Evolutionary conservation across 2,113 vertebrate species (phyloP).

Genomic region (Polypterus senegalus): DNA sequence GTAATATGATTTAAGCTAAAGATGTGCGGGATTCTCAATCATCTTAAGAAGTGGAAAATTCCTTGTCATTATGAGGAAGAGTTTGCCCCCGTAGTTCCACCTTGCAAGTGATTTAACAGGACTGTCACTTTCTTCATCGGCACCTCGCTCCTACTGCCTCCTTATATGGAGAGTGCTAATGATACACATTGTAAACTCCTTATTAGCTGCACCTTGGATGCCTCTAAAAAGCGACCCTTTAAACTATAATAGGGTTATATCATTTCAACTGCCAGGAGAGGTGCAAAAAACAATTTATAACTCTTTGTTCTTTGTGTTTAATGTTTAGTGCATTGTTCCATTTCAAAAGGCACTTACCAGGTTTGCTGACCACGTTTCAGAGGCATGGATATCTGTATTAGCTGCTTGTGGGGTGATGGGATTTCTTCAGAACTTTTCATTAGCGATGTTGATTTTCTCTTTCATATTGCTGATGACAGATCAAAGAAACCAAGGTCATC

Average conservation of each 20-base stretch:
- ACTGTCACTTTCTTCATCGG: constrained; percentile 59
- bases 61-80: constrained; percentile 50
- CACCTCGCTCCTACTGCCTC: constrained; percentile 56
- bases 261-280: constrained; percentile 65
- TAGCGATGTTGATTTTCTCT: not conserved
- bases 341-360: constrained; percentile 34
- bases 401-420: constrained; percentile 3
- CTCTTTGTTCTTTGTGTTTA: constrained; percentile 35
- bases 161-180: constrained; percentile 75
- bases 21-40: constrained; percentile 7
- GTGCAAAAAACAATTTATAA: constrained; percentile 40
- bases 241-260: constrained; percentile 65
- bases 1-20: too few relatives aligned
- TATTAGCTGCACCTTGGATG: constrained; percentile 63
- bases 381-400: constrained; percentile 20
- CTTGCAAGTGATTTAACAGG: constrained; percentile 51
- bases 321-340: constrained; percentile 26
- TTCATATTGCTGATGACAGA: too few relatives aligned
- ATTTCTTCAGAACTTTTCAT: constrained; percentile 12
- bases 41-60: constrained; percentile 17
- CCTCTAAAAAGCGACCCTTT: constrained; percentile 38
- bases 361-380: constrained; percentile 25
- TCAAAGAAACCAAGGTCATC: too few relatives aligned
- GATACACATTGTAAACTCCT: constrained; percentile 72
- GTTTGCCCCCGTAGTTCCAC: constrained; percentile 48